phyloP scores from a whole-genome alignment of 2,888 invertebrate genomes.

The Eilema sororculum region DNA sequence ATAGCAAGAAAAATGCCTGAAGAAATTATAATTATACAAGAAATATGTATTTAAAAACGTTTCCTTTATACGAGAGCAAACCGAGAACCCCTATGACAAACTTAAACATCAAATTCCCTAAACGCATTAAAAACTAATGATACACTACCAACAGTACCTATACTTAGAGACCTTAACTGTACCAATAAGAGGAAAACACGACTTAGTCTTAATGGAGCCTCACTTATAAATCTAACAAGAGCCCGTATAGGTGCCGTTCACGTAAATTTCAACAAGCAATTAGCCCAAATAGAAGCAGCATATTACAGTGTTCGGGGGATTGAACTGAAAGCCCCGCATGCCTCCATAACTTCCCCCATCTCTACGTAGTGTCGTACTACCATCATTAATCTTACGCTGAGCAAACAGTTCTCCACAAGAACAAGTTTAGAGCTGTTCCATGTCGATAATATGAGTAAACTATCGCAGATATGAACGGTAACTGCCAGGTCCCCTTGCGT shows the following conservation, averaged over 20 bases:
- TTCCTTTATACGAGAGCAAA: too few species aligned
- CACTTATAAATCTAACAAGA: slow-evolving; percentile 69
- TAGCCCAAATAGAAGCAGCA: slow-evolving; percentile 64
- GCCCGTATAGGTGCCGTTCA: slow-evolving; percentile 53
- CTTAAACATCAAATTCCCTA: background rate
- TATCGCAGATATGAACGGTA: slow-evolving; percentile 64
- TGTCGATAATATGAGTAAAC: slow-evolving; percentile 71
- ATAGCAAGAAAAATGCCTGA: background rate
- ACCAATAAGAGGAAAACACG: slow-evolving; percentile 6
- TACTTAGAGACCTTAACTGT: background rate
- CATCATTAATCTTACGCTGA: slow-evolving; percentile 83
- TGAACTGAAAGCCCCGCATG: slow-evolving; percentile 58
- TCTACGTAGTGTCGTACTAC: slow-evolving; percentile 69
- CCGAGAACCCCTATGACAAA: background rate
- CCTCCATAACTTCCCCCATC: slow-evolving; percentile 47
- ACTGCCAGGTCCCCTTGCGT: slow-evolving; percentile 35
- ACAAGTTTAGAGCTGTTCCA: slow-evolving; percentile 70
- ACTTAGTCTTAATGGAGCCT: slow-evolving; percentile 61
- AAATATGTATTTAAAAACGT: too few species aligned
- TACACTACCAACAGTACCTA: background rate
- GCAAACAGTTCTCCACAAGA: slow-evolving; percentile 70
- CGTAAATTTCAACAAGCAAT: slow-evolving; percentile 71
- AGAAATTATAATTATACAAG: too few species aligned
- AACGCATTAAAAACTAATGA: background rate
- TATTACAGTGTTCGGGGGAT: slow-evolving; percentile 57